Evolutionary conservation across 30 jellyfish, hydroid and myxozoan genomes (phyloP).

Genomic region (Aurelia sp.): DNA sequence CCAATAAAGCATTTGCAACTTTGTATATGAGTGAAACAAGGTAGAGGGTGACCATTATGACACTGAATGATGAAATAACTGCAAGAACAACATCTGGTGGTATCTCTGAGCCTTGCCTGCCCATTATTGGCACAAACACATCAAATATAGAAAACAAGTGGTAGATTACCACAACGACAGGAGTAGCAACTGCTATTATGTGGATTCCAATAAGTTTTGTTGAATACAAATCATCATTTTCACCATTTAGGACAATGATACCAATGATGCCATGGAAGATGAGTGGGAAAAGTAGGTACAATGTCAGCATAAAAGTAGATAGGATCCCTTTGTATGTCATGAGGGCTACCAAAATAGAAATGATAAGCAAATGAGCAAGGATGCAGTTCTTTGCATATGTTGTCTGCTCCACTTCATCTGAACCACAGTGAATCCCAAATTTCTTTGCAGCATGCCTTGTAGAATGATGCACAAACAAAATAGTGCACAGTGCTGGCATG

Average conservation of each 20-base stretch:
- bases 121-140: constrained; percentile 91
- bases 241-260: not conserved
- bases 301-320: constrained; percentile 66
- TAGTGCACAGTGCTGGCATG: constrained; percentile 65
- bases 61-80: constrained; percentile 39
- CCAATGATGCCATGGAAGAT: constrained; percentile 41
- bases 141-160: constrained; percentile 52
- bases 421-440: constrained; percentile 18
- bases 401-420: not conserved
- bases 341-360: constrained; percentile 51
- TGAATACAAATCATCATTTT: constrained; percentile 10
- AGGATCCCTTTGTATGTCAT: constrained; percentile 64
- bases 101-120: constrained; percentile 89
- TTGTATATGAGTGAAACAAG: constrained; percentile 50
- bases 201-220: constrained; percentile 49
- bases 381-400: constrained; percentile 58
- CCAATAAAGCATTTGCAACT: constrained; percentile 6
- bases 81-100: constrained; percentile 91
- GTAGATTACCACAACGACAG: constrained; percentile 56
- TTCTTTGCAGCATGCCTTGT: constrained; percentile 39
- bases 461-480: constrained; percentile 54
- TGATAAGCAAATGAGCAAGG: constrained; percentile 59
- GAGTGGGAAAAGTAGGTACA: constrained; percentile 75
- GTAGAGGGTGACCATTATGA: constrained; percentile 51
- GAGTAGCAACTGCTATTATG: constrained; percentile 63